Evolutionary conservation across 64 coral and sea anemone genomes (phyloP), one percentile per base, ranked within the genome.

Genomic region (Stichodactyla mertensii): DNA sequence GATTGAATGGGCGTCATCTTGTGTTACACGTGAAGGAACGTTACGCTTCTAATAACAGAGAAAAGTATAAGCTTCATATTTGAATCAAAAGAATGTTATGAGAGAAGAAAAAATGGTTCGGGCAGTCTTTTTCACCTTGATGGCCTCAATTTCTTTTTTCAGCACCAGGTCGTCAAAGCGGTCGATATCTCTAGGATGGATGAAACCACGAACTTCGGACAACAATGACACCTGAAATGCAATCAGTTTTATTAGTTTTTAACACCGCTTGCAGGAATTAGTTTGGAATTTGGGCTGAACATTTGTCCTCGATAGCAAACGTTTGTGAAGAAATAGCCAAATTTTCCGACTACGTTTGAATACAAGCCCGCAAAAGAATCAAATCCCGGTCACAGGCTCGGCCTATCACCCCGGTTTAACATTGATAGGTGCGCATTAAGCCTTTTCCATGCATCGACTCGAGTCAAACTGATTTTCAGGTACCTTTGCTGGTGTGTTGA

Each of bases 401-500:
- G 36, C 3, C 36, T 45, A 45, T 45, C 36, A 45, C 36, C 36
- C 36, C 36, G 36, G 36, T 45, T 45, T 45, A 93, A 78, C 77
- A 97, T 70, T 7, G 94, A 93, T 57, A 89, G 80, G 91, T 96
- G 27, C 61, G 85, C n/a, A 87, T 22, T 64, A 14, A 9, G 61
- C 14, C 11, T 5, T 64, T 18, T 18, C n/a, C n/a, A 4, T 64
- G 12, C 19, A 66, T 12, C 62, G 18, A 15, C 14, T 61, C 18
- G 59, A 61, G 59, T 15, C 18, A 61, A 16, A 13, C 18, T 13
- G 18, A 45, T 45, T 15, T 61, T 77, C 69, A 64, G 52, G 52
- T 91, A 87, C 95, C 95, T 98, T 94, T 77, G 87, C 83, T 80
- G 92, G 89, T 1, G 92, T 87, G 36, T 94, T 93, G 19, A 98